Evolutionary conservation across 2,113 vertebrate species (phyloP).

Genomic region (Mugil cephalus): DNA sequence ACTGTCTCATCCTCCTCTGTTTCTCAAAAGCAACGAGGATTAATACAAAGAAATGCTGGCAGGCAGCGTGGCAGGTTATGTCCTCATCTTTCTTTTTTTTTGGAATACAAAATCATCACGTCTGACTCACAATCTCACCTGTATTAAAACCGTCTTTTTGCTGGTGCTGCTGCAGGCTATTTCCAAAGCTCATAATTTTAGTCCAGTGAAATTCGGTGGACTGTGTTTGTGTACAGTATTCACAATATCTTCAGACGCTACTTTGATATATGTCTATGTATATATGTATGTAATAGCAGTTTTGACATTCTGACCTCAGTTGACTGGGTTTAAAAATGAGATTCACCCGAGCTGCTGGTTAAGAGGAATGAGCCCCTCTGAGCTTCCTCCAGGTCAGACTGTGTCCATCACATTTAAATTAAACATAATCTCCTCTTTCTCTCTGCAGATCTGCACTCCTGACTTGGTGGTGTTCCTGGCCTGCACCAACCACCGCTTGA

Average conservation of each 20-base stretch:
- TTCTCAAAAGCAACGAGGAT: background rate
- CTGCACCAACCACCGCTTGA: conserved; percentile 93
- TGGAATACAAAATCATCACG: background rate
- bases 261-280: conserved; percentile 8
- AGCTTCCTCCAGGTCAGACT: background rate
- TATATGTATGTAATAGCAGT: conserved; percentile 13
- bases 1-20: background rate
- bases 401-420: background rate
- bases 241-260: background rate
- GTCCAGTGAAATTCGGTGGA: conserved; percentile 19
- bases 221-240: background rate
- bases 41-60: conserved; percentile 11
- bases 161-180: background rate
- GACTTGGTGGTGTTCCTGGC: conserved; percentile 97
- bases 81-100: conserved; percentile 1
- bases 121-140: conserved; percentile 25
- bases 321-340: background rate
- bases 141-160: background rate
- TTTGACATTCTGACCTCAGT: conserved; percentile 20
- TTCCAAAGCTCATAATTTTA: background rate
- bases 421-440: background rate
- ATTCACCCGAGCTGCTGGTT: background rate
- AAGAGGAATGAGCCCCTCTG: too few species aligned
- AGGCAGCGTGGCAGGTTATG: background rate
- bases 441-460: conserved; percentile 92